Base-by-base conservation (phyloP, 2,113 vertebrate genomes). In the Sylvietta virens region DNA sequence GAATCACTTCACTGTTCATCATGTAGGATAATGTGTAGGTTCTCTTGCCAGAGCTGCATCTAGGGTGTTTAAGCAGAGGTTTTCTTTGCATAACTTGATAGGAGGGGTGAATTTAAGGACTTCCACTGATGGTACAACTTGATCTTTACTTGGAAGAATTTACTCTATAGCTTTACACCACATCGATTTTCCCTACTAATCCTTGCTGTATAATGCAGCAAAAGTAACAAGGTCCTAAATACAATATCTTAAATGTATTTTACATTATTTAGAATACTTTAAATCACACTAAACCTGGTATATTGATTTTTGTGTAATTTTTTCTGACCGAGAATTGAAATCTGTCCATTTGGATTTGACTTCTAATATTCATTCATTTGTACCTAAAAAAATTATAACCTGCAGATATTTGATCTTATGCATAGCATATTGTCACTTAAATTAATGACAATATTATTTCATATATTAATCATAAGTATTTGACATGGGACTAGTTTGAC, bases 111-210 rank as follows among this genome's bases (percentile, higher is more conserved):
- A 62, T 58, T 62, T 74, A 65, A 57, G n/a, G 56, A 72, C 51
- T 81, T 82, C 31, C 7, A 70, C 17, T 31, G 47, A 23, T 17
- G 56, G 19, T 28, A 67, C 4, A 33, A 44, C 37, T 51, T 81
- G 4, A n/a, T 33, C 6, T 66, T 91, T 73, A 18, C 73, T 76
- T 88, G 20, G 12, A 88, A 92, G 33, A 60, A n/a, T 47, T 73
- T 80, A 35, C 7, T 51, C 27, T 71, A 11, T 39, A 54, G 4
- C 16, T 66, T 28, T 86, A 39, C 6, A 69, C 4, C 4, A 56
- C 1, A 1, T 9, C 12, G 40, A 23, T 58, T 31, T 56, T 42
- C 4, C 2, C 2, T 13, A 20, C 2, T 42, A 69, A 61, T 7
- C 3, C 90, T 80, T 26, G 4, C 20, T 33, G 6, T 6, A 24